Conservation (phyloP, 2,888 invertebrate genomes). For the Idaea biselata region DNA sequence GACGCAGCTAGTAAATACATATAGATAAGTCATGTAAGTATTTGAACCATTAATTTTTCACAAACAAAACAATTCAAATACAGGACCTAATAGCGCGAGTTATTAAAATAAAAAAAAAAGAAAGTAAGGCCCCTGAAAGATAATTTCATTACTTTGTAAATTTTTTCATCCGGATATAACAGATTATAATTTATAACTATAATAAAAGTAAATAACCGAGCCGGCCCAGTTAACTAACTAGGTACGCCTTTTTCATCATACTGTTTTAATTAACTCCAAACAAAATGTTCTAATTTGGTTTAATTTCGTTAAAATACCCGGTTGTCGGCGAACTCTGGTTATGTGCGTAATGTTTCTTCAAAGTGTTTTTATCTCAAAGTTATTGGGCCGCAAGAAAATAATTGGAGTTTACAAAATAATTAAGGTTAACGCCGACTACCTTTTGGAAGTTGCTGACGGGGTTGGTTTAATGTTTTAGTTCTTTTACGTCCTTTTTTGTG, state of each 20-base stretch:
- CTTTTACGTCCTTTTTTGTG: background rate
- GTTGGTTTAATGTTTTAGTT: background rate
- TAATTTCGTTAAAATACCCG: conserved; percentile 11
- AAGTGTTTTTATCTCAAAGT: conserved; percentile 10
- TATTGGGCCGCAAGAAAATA: conserved; percentile 11
- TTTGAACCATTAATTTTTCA: too few species aligned
- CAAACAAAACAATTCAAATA: too few species aligned
- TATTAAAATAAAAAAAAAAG: too few species aligned
- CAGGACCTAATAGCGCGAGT: too few species aligned
- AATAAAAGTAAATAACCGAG: conserved; percentile 14
- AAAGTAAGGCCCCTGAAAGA: too few species aligned
- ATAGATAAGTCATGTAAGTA: too few species aligned
- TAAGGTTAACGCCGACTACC: background rate
- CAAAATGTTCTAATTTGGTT: conserved; percentile 16
- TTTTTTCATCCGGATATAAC: conserved; percentile 10
- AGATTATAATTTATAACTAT: conserved; percentile 11
- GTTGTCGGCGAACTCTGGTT: background rate
- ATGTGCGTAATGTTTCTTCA: conserved; percentile 6
- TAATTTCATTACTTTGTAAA: background rate
- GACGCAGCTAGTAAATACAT: too few species aligned
- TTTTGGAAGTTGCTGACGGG: background rate
- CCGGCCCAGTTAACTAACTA: conserved; percentile 10
- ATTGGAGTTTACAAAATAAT: conserved; percentile 11
- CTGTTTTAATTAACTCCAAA: conserved; percentile 19
- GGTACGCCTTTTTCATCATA: conserved; percentile 16